These are phyloP conservation scores for Drosophila azteca DNA, from an alignment of 1,140 invertebrate species.

Conservation along the genomic window DNA sequence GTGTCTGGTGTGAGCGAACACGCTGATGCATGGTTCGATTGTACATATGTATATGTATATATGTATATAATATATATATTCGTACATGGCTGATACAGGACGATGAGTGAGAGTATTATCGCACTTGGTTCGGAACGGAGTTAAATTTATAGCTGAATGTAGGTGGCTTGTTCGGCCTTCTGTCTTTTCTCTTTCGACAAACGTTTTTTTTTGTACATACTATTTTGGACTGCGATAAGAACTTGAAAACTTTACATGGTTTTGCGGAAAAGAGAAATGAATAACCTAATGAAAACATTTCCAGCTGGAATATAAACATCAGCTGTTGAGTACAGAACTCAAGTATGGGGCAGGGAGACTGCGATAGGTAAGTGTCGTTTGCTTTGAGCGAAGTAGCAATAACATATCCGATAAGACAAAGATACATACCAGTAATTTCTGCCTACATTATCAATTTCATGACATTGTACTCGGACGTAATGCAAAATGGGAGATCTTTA, in stretches of 20 bases:
- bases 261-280: neutral
- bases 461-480: slow-evolving; percentile 19
- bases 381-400: slow-evolving; percentile 6
- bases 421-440: slow-evolving; percentile 20
- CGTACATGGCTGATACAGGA: slow-evolving; percentile 11
- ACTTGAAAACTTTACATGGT: slow-evolving; percentile 35
- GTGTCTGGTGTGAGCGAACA: slow-evolving; percentile 33
- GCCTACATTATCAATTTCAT: slow-evolving; percentile 15
- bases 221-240: slow-evolving; percentile 29
- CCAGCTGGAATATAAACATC: slow-evolving; percentile 5
- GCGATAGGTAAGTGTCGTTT: slow-evolving; percentile 32
- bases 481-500: neutral
- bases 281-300: slow-evolving; percentile 22
- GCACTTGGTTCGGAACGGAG: slow-evolving; percentile 26
- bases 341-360: neutral
- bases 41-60: slow-evolving; percentile 4
- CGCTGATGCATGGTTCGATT: neutral
- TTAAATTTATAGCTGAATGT: slow-evolving; percentile 50
- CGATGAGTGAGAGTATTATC: slow-evolving; percentile 21
- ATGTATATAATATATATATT: slow-evolving; percentile 3
- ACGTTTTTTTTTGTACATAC: neutral
- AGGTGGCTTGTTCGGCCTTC: slow-evolving; percentile 28
- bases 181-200: no score
- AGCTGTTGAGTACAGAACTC: slow-evolving; percentile 9
- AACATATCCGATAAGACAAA: slow-evolving; percentile 34